Evolutionary conservation across 1,140 invertebrate species (phyloP).

Genomic region (Pseudachorutes palmiensis): DNA sequence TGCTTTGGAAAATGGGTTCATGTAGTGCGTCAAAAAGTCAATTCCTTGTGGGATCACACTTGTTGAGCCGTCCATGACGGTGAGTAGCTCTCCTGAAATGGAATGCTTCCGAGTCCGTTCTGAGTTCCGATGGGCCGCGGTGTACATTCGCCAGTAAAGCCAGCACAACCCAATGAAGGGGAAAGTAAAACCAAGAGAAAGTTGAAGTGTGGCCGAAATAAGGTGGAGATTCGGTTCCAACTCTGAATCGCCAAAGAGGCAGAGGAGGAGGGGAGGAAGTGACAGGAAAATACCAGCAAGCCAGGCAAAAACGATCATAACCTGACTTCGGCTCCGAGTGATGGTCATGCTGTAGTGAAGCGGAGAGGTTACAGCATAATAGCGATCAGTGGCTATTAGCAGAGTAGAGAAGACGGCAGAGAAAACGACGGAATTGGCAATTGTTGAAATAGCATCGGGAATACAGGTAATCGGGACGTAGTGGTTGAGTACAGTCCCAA

Average conservation of each 20-base stretch:
- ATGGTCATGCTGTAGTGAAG: constrained; percentile 50
- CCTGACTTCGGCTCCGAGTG: constrained; percentile 44
- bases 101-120: constrained; percentile 51
- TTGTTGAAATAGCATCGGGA: constrained; percentile 45
- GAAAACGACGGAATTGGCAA: constrained; percentile 40
- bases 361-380: constrained; percentile 50
- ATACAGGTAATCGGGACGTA: constrained; percentile 44
- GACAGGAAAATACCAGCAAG: constrained; percentile 42
- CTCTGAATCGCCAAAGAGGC: constrained; percentile 10
- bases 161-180: constrained; percentile 49
- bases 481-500: constrained; percentile 39
- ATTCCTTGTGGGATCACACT: constrained; percentile 37
- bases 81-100: constrained; percentile 41
- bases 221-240: constrained; percentile 27
- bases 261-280: constrained; percentile 33
- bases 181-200: constrained; percentile 45
- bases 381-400: constrained; percentile 49
- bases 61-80: constrained; percentile 35
- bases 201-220: constrained; percentile 39
- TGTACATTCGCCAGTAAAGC: constrained; percentile 52
- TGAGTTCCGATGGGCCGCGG: constrained; percentile 49
- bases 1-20: constrained; percentile 37
- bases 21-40: constrained; percentile 38
- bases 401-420: constrained; percentile 46
- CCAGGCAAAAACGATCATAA: constrained; percentile 44